Percentiles rank a stretch among this genome's conserved stretches.
These are phyloP conservation scores for Eurystomus glaucurus DNA, from an alignment of 2,797 vertebrate species.

Conservation along the genomic window DNA sequence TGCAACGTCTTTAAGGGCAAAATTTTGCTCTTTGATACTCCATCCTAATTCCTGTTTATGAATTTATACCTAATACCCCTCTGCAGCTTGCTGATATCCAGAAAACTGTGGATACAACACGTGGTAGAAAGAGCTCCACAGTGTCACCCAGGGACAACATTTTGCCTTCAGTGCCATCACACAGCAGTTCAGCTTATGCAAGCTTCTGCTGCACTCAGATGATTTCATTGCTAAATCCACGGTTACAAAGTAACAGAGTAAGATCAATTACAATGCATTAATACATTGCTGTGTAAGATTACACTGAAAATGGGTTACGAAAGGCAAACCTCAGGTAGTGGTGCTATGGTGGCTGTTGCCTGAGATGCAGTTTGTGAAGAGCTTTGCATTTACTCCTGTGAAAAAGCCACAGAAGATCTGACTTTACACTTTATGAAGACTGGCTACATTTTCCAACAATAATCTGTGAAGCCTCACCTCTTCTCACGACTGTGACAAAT, in stretches of 20 bases:
- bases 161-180: neutral
- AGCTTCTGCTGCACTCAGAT: neutral
- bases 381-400: neutral
- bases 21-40: neutral
- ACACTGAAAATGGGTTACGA: neutral
- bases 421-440: neutral
- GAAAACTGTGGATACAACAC: neutral
- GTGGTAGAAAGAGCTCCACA: neutral
- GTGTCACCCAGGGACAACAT: neutral
- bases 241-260: neutral
- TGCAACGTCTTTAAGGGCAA: neutral
- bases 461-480: neutral
- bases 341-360: neutral
- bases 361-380: neutral
- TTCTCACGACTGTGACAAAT: neutral
- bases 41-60: neutral
- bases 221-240: neutral
- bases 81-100: neutral
- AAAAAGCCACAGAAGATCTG: neutral
- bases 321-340: neutral
- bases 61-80: neutral
- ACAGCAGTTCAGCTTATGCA: neutral
- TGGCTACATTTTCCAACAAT: neutral
- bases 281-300: neutral
- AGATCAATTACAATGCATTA: neutral